phyloP scores from a whole-genome alignment of 1,140 invertebrate species.

The Camponotus floridanus region DNA sequence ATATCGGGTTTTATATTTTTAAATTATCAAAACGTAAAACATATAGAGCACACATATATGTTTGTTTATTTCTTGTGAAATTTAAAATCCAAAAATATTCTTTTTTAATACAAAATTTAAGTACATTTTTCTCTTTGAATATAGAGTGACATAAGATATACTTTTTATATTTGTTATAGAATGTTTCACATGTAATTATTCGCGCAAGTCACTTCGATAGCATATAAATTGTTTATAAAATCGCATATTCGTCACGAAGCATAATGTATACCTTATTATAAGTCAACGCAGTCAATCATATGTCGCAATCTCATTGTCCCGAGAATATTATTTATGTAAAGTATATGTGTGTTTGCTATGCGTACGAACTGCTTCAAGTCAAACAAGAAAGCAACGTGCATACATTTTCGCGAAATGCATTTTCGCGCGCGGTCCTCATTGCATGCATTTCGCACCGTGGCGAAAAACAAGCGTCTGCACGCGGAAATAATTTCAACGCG shows the following conservation, averaged over 20 bases:
- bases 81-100: background rate
- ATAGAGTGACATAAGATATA: background rate
- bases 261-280: background rate
- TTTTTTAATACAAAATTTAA: background rate
- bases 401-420: conserved; percentile 30
- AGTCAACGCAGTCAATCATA: background rate
- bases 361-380: background rate
- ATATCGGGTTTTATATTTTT: background rate
- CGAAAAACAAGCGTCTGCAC: conserved; percentile 4
- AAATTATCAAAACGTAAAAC: background rate
- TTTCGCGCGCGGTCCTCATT: conserved; percentile 14
- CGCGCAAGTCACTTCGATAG: background rate
- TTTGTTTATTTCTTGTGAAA: background rate
- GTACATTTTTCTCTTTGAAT: background rate
- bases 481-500: conserved; percentile 29
- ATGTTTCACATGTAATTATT: background rate
- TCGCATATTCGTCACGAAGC: background rate
- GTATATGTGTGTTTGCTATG: conserved; percentile 13
- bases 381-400: background rate
- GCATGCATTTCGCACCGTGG: background rate
- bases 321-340: conserved; percentile 42
- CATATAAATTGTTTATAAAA: background rate
- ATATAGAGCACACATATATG: background rate
- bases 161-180: background rate
- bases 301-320: background rate